Base-by-base conservation (phyloP, 2,797 vertebrate genomes). In the Anabas testudineus region DNA sequence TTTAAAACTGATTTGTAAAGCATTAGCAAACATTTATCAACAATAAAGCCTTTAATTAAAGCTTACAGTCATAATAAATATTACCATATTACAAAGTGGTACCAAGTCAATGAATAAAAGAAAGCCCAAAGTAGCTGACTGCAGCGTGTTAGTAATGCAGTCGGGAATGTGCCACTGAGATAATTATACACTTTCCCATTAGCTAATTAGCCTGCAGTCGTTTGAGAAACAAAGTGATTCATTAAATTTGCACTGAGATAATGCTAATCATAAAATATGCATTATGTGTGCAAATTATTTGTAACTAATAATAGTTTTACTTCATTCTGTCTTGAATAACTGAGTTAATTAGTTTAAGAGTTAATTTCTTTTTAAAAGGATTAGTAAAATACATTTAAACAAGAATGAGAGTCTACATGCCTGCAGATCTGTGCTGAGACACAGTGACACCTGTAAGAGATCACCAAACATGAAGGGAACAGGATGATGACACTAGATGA, bases 151-250 rank as follows among this genome's bases (percentile, higher is more conserved):
- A 24, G 42, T 24, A 26, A 42, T 32, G 68, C 13, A 68, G 36
- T 28, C 51, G 46, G 24, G 26, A 46, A 30, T 18, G 18, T 43
- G 63, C 39, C 21, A 30, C 37, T 8, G 26, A 64, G 60, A 66
- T 75, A 67, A 71, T 77, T 62, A 70, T 0, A 60, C 49, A 47
- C 64, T 41, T 63, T 63, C 37, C 15, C 81, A 77, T 83, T 73
- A 63, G 57, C 36, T 74, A 65, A 81, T 81, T 70, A 73, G 55
- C 60, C 41, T 5, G 15, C 12, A 66, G 58, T 26, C 54, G 60
- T 77, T 75, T 62, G 15, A 72, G 77, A 72, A 80, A 65, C 51
- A 76, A 70, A 80, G 69, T 28, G 12, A 48, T 63, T 72, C 19
- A 74, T 85, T 83, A 51, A 21, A 59, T 70, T 60, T 61, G 37